phyloP scores from a whole-genome alignment of 1,140 invertebrate species.

The Heliconius congener region DNA sequence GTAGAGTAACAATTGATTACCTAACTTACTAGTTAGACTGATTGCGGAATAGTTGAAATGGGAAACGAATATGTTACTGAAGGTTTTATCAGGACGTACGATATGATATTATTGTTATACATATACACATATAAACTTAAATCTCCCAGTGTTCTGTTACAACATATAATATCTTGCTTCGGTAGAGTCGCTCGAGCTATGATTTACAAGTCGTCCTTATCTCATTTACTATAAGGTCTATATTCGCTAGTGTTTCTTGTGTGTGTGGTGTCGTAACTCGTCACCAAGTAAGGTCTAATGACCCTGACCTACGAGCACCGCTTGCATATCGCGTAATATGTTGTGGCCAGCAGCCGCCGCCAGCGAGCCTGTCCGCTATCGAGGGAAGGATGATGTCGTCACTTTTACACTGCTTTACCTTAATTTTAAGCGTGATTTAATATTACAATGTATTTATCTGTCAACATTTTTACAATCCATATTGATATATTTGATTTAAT shows the following conservation, averaged over 20 bases:
- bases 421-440: background rate
- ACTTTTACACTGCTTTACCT: background rate
- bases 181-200: background rate
- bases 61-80: background rate
- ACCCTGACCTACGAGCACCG: constrained; percentile 36
- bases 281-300: constrained; percentile 31
- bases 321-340: constrained; percentile 24
- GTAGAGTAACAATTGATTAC: background rate
- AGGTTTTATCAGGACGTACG: background rate
- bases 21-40: background rate
- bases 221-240: background rate
- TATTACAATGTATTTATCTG: no score
- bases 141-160: background rate
- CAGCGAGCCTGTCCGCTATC: background rate
- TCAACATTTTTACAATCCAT: no score
- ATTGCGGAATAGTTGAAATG: background rate
- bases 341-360: background rate
- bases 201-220: background rate
- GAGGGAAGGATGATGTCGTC: background rate
- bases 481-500: no score
- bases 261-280: background rate
- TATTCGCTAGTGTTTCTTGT: background rate
- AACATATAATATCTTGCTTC: background rate
- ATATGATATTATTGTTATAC: background rate
- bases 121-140: background rate